Percentiles rank a stretch among this genome's conserved stretches.
Conservation (phyloP, 1,140 invertebrate genomes). For the Danaus melanippus region DNA sequence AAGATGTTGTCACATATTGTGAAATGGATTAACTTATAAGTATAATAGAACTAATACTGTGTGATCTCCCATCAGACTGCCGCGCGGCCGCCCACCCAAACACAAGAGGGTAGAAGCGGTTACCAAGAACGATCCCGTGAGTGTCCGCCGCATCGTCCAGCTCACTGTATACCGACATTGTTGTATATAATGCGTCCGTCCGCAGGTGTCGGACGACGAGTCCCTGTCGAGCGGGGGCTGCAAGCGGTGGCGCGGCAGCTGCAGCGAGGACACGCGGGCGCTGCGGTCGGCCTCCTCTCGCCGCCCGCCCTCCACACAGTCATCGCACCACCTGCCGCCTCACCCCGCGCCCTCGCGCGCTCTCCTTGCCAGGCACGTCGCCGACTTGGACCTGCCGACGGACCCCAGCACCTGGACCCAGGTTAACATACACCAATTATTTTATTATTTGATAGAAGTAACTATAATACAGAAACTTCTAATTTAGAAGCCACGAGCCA, state of each 20-base stretch:
- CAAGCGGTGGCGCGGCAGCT: conserved; percentile 38
- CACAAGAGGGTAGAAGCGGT: conserved; percentile 60
- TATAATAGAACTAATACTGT: too few relatives aligned
- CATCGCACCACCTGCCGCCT: conserved; percentile 15
- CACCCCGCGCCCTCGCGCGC: conserved; percentile 18
- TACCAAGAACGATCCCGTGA: conserved; percentile 53
- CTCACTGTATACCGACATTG: too few relatives aligned
- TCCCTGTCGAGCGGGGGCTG: conserved; percentile 40
- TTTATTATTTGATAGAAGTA: too few relatives aligned
- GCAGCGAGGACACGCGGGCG: conserved; percentile 13
- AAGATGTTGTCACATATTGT: too few relatives aligned
- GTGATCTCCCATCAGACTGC: conserved; percentile 22
- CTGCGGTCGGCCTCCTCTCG: conserved; percentile 8
- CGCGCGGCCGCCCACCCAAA: conserved; percentile 54
- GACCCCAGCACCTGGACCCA: conserved; percentile 39
- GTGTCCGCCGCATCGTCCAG: conserved; percentile 14
- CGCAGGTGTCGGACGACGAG: conserved; percentile 49
- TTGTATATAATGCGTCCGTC: background rate
- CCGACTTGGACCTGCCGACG: conserved; percentile 31
- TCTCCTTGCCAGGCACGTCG: conserved; percentile 24
- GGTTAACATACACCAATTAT: conserved; percentile 16
- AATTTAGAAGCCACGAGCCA: too few relatives aligned
- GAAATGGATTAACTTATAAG: too few relatives aligned
- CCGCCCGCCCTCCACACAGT: conserved; percentile 7
- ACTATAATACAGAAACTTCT: too few relatives aligned